Evolutionary conservation across 2,888 invertebrate genomes (phyloP).

Genomic region (Luffia ferchaultella): DNA sequence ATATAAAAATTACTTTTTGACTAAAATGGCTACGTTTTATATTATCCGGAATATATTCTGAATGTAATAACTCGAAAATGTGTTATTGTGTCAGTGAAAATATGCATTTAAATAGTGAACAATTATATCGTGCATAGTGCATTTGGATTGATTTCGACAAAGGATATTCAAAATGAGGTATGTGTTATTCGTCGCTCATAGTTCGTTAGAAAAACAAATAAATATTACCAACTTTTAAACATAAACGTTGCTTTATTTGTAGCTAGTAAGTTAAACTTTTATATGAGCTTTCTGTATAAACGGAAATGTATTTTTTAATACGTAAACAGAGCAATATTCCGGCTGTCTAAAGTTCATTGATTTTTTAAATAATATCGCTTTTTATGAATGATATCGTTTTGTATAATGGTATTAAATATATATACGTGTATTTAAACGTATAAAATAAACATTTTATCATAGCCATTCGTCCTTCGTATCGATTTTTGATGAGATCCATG

Average conservation of each 20-base stretch:
- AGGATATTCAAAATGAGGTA: conserved; percentile 62
- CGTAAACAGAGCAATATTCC: conserved; percentile 46
- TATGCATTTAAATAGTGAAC: conserved; percentile 60
- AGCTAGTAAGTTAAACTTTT: conserved; percentile 36
- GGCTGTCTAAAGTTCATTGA: conserved; percentile 35
- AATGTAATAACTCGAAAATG: conserved; percentile 47
- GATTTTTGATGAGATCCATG: conserved; percentile 24
- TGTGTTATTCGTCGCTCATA: conserved; percentile 49
- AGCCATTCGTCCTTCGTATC: conserved; percentile 17
- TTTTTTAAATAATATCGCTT: conserved; percentile 38
- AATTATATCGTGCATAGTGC: conserved; percentile 58
- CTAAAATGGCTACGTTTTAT: conserved; percentile 56
- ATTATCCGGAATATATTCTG: conserved; percentile 37
- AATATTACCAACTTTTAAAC: conserved; percentile 41
- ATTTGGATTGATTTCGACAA: conserved; percentile 57
- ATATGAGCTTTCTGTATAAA: conserved; percentile 29
- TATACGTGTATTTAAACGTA: neutral
- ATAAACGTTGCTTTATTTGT: conserved; percentile 46
- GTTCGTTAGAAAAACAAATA: conserved; percentile 60
- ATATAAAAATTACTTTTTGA: conserved; percentile 47
- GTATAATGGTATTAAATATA: conserved; percentile 9
- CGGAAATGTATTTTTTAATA: conserved; percentile 24
- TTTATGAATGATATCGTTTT: conserved; percentile 51
- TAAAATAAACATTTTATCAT: neutral
- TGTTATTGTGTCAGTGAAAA: conserved; percentile 46